Evolutionary conservation across 2,113 vertebrate genomes (phyloP).

Genomic region (Chrysemys picta): DNA sequence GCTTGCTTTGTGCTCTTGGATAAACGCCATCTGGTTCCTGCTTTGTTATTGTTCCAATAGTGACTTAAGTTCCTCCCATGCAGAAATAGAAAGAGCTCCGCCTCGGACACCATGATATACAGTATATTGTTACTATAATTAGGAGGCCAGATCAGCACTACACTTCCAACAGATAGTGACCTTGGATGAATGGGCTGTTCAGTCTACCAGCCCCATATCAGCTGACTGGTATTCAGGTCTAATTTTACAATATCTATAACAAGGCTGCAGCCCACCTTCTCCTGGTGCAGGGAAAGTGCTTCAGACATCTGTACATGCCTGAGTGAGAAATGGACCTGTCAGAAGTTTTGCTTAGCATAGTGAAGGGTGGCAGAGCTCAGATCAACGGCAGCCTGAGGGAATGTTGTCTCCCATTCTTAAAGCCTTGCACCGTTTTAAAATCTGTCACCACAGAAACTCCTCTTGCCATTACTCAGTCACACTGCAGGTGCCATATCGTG

Average conservation of each 20-base stretch:
- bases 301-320: conserved; percentile 10
- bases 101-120: neutral
- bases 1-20: neutral
- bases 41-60: neutral
- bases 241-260: neutral
- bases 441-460: neutral
- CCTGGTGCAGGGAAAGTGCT: neutral
- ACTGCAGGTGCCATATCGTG: neutral
- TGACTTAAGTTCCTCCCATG: neutral
- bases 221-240: neutral
- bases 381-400: conserved; percentile 5
- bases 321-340: conserved; percentile 17
- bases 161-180: neutral
- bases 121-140: neutral
- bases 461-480: neutral
- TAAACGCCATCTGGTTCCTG: neutral
- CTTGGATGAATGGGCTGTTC: neutral
- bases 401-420: neutral
- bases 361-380: conserved; percentile 21
- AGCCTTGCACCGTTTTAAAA: conserved; percentile 20
- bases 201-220: neutral
- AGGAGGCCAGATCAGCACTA: neutral
- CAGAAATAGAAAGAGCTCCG: neutral
- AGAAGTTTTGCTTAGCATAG: conserved; percentile 20
- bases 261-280: neutral